Evolutionary conservation across 2,888 invertebrate genomes (phyloP).

Genomic region (Drosophila siamana): DNA sequence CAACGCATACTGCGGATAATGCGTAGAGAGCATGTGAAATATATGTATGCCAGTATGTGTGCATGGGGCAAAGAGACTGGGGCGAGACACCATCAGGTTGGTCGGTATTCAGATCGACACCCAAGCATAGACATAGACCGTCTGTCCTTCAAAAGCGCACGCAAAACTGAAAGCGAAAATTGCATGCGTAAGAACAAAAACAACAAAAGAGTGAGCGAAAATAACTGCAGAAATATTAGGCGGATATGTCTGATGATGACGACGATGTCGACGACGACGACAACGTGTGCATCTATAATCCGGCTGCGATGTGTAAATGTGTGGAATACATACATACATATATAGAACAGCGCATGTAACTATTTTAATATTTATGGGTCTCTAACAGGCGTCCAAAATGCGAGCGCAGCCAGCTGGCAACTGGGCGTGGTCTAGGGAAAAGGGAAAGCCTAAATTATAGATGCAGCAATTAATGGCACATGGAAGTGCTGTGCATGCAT

Average conservation of each 20-base stretch:
- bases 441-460: conserved; percentile 19
- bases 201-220: conserved; percentile 17
- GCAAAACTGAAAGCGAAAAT: conserved; percentile 74
- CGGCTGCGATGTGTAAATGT: conserved; percentile 28
- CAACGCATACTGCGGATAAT: conserved; percentile 25
- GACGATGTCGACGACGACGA: conserved; percentile 44
- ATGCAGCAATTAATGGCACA: conserved; percentile 27
- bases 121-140: conserved; percentile 71
- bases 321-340: conserved; percentile 19
- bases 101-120: conserved; percentile 79
- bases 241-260: conserved; percentile 55
- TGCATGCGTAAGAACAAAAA: conserved; percentile 66
- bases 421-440: conserved; percentile 16
- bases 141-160: conserved; percentile 74
- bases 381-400: conserved; percentile 27
- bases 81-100: conserved; percentile 45
- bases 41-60: background rate
- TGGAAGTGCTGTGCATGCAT: conserved; percentile 10
- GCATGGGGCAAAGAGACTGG: conserved; percentile 28
- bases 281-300: conserved; percentile 71
- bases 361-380: conserved; percentile 40
- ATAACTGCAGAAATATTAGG: conserved; percentile 59
- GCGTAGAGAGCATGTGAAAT: conserved; percentile 15
- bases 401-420: conserved; percentile 27
- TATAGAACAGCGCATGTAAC: conserved; percentile 3